A percentile compares a stretch with the other conserved stretches of the same genome.
phyloP scores from a whole-genome alignment of 1,140 invertebrate genomes.

The Limonius californicus region DNA sequence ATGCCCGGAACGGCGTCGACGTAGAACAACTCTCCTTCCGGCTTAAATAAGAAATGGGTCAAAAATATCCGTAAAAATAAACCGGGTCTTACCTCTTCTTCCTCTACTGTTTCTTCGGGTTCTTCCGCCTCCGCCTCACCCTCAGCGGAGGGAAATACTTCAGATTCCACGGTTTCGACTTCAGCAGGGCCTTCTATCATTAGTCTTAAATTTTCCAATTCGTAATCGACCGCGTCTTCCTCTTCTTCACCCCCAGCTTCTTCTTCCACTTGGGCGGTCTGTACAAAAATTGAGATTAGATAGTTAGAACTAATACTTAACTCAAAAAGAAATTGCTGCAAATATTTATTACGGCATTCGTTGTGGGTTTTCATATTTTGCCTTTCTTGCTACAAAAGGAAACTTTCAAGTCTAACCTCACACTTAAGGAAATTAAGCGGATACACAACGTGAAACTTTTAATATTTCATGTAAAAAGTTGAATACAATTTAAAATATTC shows the following conservation, averaged over 20 bases:
- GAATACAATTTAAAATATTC: too few species aligned
- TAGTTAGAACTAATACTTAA: too few species aligned
- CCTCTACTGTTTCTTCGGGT: conserved; percentile 3
- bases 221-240: not conserved
- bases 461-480: too few species aligned
- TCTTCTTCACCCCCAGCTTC: conserved; percentile 8
- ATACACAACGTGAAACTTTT: too few species aligned
- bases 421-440: too few species aligned
- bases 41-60: conserved; percentile 11
- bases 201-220: not conserved
- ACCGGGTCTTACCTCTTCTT: not conserved
- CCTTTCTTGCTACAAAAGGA: too few species aligned
- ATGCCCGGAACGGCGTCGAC: conserved; percentile 56
- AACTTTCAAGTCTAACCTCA: too few species aligned
- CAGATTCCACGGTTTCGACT: not conserved
- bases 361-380: too few species aligned
- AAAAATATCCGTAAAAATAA: not conserved
- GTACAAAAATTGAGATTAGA: too few species aligned
- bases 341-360: too few species aligned
- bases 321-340: too few species aligned
- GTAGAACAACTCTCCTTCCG: conserved; percentile 34
- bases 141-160: not conserved
- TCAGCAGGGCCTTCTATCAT: not conserved
- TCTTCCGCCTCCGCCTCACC: not conserved
- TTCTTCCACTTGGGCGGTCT: not conserved